These are phyloP conservation scores for Pseudachorutes palmiensis DNA, from an alignment of 1,140 invertebrate genomes.

Conservation along the genomic window DNA sequence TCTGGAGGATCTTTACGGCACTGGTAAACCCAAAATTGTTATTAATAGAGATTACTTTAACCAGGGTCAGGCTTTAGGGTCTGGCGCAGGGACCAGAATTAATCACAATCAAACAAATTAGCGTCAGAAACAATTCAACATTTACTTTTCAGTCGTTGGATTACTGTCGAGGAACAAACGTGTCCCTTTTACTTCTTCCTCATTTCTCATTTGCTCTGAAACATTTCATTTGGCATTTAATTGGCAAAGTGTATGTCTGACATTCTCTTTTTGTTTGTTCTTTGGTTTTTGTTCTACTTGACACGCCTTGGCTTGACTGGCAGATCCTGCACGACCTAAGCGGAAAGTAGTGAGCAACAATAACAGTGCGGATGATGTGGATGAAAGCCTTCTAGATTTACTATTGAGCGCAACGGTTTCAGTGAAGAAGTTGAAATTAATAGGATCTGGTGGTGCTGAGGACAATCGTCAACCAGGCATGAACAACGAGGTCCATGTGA, in stretches of 20 bases:
- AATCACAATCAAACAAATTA: no score
- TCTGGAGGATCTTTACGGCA: conserved; percentile 3
- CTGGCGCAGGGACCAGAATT: no score
- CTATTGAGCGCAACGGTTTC: not conserved
- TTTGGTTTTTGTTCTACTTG: not conserved
- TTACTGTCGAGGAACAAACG: no score
- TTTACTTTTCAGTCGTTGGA: no score
- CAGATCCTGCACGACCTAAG: not conserved
- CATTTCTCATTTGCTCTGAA: no score
- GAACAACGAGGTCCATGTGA: conserved; percentile 54
- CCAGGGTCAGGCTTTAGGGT: no score
- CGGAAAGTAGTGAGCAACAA: not conserved
- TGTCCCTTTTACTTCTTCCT: no score
- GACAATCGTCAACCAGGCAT: not conserved
- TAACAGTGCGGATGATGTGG: not conserved
- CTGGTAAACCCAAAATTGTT: not conserved
- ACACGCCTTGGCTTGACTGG: not conserved
- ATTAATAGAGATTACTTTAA: no score
- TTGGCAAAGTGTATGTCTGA: no score
- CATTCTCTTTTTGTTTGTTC: conserved; percentile 5
- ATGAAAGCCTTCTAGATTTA: conserved; percentile 4
- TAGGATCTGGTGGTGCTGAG: not conserved
- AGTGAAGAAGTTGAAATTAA: conserved; percentile 11
- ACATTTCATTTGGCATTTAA: no score
- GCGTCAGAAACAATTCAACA: no score